Conservation (phyloP, 2,888 invertebrate genomes). For the Drosophila dives region DNA sequence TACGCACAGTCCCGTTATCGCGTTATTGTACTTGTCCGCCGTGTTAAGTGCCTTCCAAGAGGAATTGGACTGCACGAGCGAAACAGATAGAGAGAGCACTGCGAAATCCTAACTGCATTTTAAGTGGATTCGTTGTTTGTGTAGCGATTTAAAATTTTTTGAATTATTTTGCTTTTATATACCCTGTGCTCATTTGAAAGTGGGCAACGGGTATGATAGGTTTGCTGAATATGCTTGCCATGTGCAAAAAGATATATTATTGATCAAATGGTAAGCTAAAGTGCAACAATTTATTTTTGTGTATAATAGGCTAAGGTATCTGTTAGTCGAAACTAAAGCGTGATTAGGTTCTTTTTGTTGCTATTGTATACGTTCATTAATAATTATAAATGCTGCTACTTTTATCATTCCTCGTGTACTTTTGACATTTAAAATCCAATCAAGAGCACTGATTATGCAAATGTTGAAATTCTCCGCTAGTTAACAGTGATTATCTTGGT, state of each 20-base stretch:
- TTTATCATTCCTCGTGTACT: slow-evolving; percentile 60
- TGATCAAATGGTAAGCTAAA: background rate
- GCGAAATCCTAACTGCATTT: slow-evolving; percentile 29
- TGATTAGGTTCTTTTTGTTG: slow-evolving; percentile 2
- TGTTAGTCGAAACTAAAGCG: background rate
- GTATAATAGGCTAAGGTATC: background rate
- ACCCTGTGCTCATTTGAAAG: background rate
- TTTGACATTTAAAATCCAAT: slow-evolving; percentile 57
- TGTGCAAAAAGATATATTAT: background rate
- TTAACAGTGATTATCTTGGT: background rate
- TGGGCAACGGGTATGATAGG: background rate
- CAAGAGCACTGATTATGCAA: slow-evolving; percentile 33
- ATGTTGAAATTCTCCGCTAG: slow-evolving; percentile 7
- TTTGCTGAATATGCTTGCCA: background rate
- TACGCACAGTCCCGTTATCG: slow-evolving; percentile 71
- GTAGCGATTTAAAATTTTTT: slow-evolving; percentile 10
- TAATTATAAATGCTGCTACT: slow-evolving; percentile 45
- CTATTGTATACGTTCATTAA: slow-evolving; percentile 61
- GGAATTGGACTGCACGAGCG: background rate
- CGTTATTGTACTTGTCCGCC: slow-evolving; percentile 53
- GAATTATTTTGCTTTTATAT: slow-evolving; percentile 8
- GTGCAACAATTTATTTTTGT: background rate
- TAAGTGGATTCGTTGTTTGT: slow-evolving; percentile 18
- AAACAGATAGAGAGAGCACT: background rate
- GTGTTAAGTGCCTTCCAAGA: slow-evolving; percentile 28